Conservation (phyloP, 2,888 invertebrate species). For the Eilema caniola region DNA sequence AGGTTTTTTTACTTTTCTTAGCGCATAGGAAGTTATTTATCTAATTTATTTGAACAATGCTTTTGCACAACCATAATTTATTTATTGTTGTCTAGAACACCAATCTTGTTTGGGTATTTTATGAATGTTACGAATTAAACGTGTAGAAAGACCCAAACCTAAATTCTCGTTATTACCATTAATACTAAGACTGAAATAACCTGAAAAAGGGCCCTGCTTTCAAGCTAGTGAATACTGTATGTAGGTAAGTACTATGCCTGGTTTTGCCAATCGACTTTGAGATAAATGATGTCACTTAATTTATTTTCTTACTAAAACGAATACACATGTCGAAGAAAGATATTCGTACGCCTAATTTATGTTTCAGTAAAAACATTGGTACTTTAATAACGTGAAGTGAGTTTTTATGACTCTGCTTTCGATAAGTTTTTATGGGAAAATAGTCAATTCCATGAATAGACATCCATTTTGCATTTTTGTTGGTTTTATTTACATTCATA, state of each 20-base stretch:
- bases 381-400: slow-evolving; percentile 14
- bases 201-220: not conserved
- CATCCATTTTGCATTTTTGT: not conserved
- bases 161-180: no score
- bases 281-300: not conserved
- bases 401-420: slow-evolving; percentile 1
- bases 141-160: no score
- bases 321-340: not conserved
- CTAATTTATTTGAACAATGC: no score
- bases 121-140: not conserved
- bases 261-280: not conserved
- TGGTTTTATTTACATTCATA: not conserved
- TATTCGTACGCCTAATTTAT: slow-evolving; percentile 2
- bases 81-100: no score
- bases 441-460: not conserved
- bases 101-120: not conserved
- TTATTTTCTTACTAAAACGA: not conserved
- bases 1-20: not conserved
- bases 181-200: no score
- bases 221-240: not conserved
- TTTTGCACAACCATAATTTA: no score
- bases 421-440: slow-evolving; percentile 1
- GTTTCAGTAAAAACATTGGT: slow-evolving; percentile 4
- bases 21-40: no score
- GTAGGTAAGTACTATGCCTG: not conserved